phyloP scores from a whole-genome alignment of 2,113 vertebrate genomes.

The Pseudopipra pipra region DNA sequence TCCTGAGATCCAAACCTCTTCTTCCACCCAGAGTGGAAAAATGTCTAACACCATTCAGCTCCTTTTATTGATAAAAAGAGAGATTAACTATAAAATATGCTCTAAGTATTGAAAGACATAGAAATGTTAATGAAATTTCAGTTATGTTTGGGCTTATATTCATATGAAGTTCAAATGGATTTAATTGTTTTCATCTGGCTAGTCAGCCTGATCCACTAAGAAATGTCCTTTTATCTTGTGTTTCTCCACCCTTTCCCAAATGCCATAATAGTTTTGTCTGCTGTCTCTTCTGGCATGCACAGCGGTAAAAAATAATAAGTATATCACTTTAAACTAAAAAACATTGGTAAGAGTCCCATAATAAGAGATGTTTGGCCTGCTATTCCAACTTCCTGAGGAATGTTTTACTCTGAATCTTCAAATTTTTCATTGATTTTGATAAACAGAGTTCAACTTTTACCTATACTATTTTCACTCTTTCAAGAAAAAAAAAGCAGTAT shows the following conservation, averaged over 20 bases:
- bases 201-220: not conserved
- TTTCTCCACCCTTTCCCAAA: not conserved
- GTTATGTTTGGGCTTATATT: not conserved
- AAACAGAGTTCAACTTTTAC: not conserved
- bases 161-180: not conserved
- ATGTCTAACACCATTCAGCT: not conserved
- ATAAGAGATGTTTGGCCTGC: not conserved
- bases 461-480: not conserved
- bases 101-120: not conserved
- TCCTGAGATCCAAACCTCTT: not conserved
- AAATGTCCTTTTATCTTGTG: not conserved
- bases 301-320: not conserved
- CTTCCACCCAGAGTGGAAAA: not conserved
- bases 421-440: not conserved
- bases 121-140: not conserved
- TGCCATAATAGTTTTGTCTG: not conserved
- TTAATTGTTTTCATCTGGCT: not conserved
- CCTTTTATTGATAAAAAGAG: not conserved
- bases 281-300: not conserved
- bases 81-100: not conserved
- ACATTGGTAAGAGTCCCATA: not conserved
- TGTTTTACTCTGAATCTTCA: not conserved
- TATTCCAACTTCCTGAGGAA: not conserved
- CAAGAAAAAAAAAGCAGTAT: fast-evolving
- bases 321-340: not conserved